A percentile compares a stretch with the other conserved stretches of the same genome.
Evolutionary conservation across 2,797 vertebrate species (phyloP).

Genomic region (Sparus aurata): DNA sequence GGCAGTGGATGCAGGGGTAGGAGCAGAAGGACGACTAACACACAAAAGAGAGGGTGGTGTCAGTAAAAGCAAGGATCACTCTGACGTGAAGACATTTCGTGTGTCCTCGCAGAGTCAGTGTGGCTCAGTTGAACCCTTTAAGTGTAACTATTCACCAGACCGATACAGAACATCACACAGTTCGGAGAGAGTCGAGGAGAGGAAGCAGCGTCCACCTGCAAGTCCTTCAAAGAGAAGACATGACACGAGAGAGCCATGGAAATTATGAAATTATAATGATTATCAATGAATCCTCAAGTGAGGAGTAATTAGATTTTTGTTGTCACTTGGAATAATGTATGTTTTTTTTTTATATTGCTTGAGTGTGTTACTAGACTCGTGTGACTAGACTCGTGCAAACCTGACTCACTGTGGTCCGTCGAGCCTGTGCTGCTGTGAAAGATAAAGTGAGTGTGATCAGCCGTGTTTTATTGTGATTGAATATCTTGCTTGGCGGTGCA

Average conservation of each 20-base stretch:
- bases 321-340: background rate
- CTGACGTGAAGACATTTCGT: background rate
- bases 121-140: fast-evolving
- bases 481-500: background rate
- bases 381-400: background rate
- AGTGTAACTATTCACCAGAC: fast-evolving
- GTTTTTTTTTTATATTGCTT: too few species aligned
- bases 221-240: background rate
- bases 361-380: too few species aligned
- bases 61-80: background rate
- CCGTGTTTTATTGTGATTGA: background rate
- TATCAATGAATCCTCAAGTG: background rate
- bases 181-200: background rate
- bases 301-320: background rate
- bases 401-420: background rate
- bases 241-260: background rate
- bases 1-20: fast-evolving
- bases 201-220: background rate
- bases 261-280: background rate
- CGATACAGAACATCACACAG: fast-evolving
- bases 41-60: background rate
- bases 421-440: background rate
- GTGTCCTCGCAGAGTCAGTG: background rate
- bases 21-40: background rate
- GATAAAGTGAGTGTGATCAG: background rate